phyloP scores from a whole-genome alignment of 2,797 vertebrate species.

The Simalia tracyae region DNA sequence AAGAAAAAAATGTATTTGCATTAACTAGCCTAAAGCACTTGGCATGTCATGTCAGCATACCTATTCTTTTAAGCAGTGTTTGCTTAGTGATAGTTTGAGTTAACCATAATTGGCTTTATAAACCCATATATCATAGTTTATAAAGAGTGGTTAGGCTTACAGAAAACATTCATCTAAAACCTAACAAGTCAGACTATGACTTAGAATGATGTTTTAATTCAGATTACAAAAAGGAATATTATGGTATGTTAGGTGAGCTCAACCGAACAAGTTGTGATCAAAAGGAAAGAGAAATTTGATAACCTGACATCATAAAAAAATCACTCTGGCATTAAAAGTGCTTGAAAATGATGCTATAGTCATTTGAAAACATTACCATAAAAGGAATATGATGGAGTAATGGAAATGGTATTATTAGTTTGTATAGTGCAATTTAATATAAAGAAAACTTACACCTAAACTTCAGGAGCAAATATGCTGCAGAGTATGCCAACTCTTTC shows the following conservation, averaged over 20 bases:
- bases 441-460: neutral
- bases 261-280: neutral
- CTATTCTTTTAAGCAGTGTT: neutral
- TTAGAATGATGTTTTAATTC: neutral
- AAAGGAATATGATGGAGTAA: neutral
- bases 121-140: neutral
- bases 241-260: neutral
- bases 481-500: neutral
- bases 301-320: neutral
- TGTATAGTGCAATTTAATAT: neutral
- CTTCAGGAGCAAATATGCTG: neutral
- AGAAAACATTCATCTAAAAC: neutral
- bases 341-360: neutral
- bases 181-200: neutral
- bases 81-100: neutral
- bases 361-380: neutral
- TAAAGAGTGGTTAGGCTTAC: neutral
- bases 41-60: neutral
- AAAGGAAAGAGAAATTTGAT: neutral
- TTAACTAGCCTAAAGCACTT: neutral
- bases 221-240: neutral
- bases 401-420: neutral
- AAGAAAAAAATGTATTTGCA: neutral
- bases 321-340: neutral
- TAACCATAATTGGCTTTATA: neutral